Conservation (phyloP, 30 jellyfish, hydroid and myxozoan genomes). For the Chironex yamaguchii region DNA sequence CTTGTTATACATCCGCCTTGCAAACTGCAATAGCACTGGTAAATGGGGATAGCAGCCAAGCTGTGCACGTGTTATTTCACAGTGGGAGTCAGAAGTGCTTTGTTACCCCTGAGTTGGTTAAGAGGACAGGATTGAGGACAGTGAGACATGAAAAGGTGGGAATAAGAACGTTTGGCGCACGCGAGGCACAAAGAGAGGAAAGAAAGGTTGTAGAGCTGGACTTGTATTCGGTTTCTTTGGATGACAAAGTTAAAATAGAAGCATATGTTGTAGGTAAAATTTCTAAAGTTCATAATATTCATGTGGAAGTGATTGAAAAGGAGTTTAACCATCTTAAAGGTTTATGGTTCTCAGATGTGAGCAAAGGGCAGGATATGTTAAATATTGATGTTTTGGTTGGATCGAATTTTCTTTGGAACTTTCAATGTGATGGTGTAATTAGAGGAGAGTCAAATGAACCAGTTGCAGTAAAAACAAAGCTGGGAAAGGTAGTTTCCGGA, state of each 20-base stretch:
- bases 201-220: not conserved
- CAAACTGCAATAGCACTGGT: slow-evolving; percentile 9
- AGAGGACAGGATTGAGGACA: not conserved
- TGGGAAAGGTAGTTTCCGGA: not conserved
- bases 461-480: not conserved
- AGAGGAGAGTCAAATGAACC: slow-evolving; percentile 15
- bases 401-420: not conserved
- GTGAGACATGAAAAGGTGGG: slow-evolving; percentile 14
- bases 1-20: not conserved
- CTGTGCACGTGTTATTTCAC: slow-evolving; percentile 21
- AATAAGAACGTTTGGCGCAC: slow-evolving; percentile 23
- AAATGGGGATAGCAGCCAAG: not conserved
- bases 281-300: not conserved
- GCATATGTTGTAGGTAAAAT: slow-evolving; percentile 12
- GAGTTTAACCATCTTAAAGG: not conserved
- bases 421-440: not conserved
- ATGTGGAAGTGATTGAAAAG: not conserved
- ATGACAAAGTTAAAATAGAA: not conserved
- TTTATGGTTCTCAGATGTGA: slow-evolving; percentile 25
- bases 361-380: not conserved
- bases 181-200: not conserved
- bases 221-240: not conserved
- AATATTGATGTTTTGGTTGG: slow-evolving; percentile 23
- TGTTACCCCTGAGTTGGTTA: not conserved
- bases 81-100: slow-evolving; percentile 15